These are phyloP conservation scores for Parazoanthus darwini DNA, from an alignment of 92 coral and sea anemone genomes.

Conservation along the genomic window DNA sequence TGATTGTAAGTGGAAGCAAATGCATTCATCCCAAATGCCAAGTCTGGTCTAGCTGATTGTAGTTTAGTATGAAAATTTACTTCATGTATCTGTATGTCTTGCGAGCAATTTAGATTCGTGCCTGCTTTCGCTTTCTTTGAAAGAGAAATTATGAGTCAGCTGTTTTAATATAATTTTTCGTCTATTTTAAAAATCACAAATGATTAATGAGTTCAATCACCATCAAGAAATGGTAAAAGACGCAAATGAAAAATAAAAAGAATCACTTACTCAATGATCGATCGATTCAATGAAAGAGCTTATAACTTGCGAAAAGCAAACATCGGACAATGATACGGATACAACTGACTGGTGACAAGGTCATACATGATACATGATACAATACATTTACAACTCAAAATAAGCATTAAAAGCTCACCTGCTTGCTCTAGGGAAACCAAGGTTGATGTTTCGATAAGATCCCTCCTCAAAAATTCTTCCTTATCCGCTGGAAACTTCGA, in stretches of 20 bases:
- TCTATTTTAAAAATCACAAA: no score
- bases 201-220: no score
- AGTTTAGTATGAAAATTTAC: no score
- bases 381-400: background rate
- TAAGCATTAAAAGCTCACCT: constrained; percentile 50
- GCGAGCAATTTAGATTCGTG: no score
- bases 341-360: background rate
- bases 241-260: background rate
- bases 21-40: no score
- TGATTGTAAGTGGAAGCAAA: no score
- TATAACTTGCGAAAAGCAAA: no score
- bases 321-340: no score
- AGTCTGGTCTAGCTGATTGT: no score
- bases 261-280: background rate
- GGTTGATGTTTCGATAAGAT: constrained; percentile 88
- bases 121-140: no score
- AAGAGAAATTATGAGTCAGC: background rate
- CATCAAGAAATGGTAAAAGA: background rate
- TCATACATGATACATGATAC: background rate
- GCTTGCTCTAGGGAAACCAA: constrained; percentile 87
- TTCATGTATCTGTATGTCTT: no score
- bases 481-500: constrained; percentile 71
- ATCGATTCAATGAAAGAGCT: background rate
- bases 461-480: constrained; percentile 78
- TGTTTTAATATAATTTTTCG: background rate